Evolutionary conservation across 2,888 invertebrate genomes (phyloP), one percentile per base, ranked within the genome.

Genomic region (Icerya purchasi): DNA sequence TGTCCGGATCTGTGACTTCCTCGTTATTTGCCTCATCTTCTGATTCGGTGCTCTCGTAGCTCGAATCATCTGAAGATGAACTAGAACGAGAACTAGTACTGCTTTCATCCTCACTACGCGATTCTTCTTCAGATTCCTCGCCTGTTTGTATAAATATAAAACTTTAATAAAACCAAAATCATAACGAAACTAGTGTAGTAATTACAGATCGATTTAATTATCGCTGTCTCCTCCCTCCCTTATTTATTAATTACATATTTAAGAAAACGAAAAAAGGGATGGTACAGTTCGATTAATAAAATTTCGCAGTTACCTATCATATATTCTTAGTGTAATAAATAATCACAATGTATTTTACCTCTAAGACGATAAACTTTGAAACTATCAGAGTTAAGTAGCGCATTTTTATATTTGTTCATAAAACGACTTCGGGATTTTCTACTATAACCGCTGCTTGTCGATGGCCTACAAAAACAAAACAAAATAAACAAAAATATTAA

Each of bases 21-120:
- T 69, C 68, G n/a, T 69, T 67, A 10, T 67, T 67, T n/a, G 67
- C 68, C 8, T 70, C 72, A 18, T 72, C 63, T 36, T 36, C 36
- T 14, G 36, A 36, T 36, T 36, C 36, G 36, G 36, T 8, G 14
- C 36, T 36, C 14, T 36, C 8, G 14, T 36, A 5, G 36, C 8
- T 8, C 62, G 62, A 64, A 20, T 72, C 71, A 22, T 71, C 70
- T 1, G 71, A 68, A 58, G 69, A 72, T 62, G 69, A 71, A 2
- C 73, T 72, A 61, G 73, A 74, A 64, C 75, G 75, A 2, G 74
- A 74, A 56, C 75, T 67, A 59, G 73, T 73, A 20, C 72, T 72
- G 70, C 72, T 68, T 66, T 50, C 54, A 23, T 71, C 66, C 68
- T 73, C 70, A 54, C 72, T 69, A 68, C 75, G 70, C 2, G 69